phyloP scores from a whole-genome alignment of 2,888 invertebrate species.

The Ophion costatus region DNA sequence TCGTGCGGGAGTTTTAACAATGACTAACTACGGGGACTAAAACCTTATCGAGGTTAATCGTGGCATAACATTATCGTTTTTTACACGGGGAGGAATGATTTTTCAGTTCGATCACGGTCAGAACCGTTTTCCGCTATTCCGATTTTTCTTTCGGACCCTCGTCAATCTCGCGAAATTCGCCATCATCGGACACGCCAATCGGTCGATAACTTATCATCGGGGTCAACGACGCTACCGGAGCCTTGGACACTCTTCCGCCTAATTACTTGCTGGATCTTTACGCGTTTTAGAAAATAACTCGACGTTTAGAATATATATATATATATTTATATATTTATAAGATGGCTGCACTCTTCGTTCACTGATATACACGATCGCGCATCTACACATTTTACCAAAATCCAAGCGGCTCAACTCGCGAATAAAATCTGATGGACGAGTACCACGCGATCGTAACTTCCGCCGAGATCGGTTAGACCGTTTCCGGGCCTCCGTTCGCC shows the following conservation, averaged over 20 bases:
- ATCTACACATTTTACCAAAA: not conserved
- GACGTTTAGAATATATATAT: slow-evolving; percentile 63
- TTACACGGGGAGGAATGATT: slow-evolving; percentile 64
- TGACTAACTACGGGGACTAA: slow-evolving; percentile 59
- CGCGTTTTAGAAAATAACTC: slow-evolving; percentile 63
- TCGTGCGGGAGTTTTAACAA: slow-evolving; percentile 15
- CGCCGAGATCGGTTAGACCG: slow-evolving; percentile 67
- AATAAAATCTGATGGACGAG: not conserved
- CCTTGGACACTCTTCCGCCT: slow-evolving; percentile 15
- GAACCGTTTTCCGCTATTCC: slow-evolving; percentile 29
- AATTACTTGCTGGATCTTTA: slow-evolving; percentile 14
- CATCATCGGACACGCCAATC: slow-evolving; percentile 13
- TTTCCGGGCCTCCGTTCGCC: no score
- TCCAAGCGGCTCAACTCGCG: slow-evolving; percentile 28
- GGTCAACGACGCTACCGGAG: slow-evolving; percentile 13
- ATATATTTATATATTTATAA: slow-evolving; percentile 64
- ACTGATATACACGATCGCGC: slow-evolving; percentile 57
- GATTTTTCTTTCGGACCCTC: slow-evolving; percentile 19
- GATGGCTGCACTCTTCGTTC: slow-evolving; percentile 53
- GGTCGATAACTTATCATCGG: slow-evolving; percentile 19
- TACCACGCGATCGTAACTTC: slow-evolving; percentile 49
- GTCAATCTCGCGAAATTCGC: not conserved
- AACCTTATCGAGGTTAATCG: slow-evolving; percentile 67
- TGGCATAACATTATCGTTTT: slow-evolving; percentile 46
- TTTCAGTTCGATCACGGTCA: slow-evolving; percentile 42